Percentiles rank a stretch among this genome's conserved stretches.
Conservation (phyloP, 1,140 invertebrate species). For the Agrypnia vestita region DNA sequence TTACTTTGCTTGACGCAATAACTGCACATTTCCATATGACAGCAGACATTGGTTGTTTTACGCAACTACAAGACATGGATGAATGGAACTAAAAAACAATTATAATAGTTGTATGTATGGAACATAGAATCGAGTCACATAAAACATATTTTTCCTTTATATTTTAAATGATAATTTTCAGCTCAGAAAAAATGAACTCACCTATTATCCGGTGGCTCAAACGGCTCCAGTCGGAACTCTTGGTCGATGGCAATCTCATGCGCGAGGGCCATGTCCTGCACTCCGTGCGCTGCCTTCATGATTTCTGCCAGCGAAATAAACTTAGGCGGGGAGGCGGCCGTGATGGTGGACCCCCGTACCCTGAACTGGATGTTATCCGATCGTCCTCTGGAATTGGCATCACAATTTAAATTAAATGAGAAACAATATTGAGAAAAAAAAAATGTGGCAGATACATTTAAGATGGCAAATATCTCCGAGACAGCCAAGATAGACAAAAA, state of each 20-base stretch:
- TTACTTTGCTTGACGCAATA: too few species aligned
- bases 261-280: constrained; percentile 94
- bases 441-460: too few species aligned
- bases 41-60: too few species aligned
- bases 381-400: constrained; percentile 42
- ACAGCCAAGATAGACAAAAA: too few species aligned
- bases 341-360: constrained; percentile 70
- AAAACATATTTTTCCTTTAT: too few species aligned
- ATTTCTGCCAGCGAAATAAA: constrained; percentile 93
- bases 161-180: neutral
- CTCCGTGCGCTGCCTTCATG: constrained; percentile 89
- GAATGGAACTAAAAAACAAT: too few species aligned
- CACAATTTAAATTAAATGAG: neutral
- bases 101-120: too few species aligned
- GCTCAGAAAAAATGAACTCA: too few species aligned
- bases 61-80: too few species aligned
- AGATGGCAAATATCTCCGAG: too few species aligned
- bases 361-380: constrained; percentile 63
- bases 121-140: too few species aligned
- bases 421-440: neutral
- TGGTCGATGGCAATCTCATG: constrained; percentile 96
- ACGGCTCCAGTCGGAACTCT: constrained; percentile 90
- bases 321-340: constrained; percentile 86
- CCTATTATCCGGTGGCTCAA: constrained; percentile 85
- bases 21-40: too few species aligned